Percentiles rank a stretch among this genome's conserved stretches.
phyloP scores from a whole-genome alignment of 2,113 vertebrate species.

The Sinosuthora webbiana region DNA sequence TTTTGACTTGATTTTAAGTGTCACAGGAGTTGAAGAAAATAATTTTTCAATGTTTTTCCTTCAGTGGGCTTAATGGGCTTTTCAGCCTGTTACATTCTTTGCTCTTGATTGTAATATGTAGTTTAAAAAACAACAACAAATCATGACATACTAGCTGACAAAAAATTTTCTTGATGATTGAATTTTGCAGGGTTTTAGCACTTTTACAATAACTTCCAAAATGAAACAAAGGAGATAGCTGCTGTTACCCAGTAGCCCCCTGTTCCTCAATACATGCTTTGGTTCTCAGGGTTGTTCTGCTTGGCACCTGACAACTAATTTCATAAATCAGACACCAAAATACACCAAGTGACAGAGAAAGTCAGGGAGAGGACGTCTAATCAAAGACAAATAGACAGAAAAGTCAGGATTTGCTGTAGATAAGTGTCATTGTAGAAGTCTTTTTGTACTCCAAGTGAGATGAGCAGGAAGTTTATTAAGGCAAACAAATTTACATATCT shows the following conservation, averaged over 20 bases:
- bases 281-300: not conserved
- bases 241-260: fast-evolving
- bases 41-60: not conserved
- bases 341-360: fast-evolving
- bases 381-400: not conserved
- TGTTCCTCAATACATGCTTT: not conserved
- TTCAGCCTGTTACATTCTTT: not conserved
- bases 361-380: not conserved
- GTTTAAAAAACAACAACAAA: not conserved
- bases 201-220: not conserved
- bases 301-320: not conserved
- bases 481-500: not conserved
- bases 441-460: not conserved
- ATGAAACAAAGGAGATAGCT: not conserved
- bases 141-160: not conserved
- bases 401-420: not conserved
- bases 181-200: not conserved
- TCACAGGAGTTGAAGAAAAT: not conserved
- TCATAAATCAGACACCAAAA: not conserved
- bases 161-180: not conserved
- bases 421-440: not conserved
- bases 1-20: not conserved
- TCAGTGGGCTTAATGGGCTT: not conserved
- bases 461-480: not conserved
- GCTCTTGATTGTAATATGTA: not conserved